Evolutionary conservation across 1,140 invertebrate species (phyloP), one percentile per base, ranked within the genome.

Genomic region (Aphaenogaster rudis): DNA sequence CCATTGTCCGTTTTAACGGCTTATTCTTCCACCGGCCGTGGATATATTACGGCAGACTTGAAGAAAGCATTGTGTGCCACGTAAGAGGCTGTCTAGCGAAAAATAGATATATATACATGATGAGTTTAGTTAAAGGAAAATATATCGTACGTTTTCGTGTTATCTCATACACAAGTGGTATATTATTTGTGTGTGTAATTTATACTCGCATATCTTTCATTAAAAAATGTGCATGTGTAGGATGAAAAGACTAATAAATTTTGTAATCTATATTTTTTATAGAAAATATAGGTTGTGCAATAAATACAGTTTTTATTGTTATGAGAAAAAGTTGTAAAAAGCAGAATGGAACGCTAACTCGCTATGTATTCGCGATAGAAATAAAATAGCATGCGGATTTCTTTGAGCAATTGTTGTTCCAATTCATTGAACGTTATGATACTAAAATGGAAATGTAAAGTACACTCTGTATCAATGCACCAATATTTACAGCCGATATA

Each of bases 1-100:
- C 85, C 84, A 89, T 90, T 89, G 84, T 89, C 57, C 85, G 77
- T 90, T 84, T 90, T 84, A 84, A 84, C 80, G 80, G 69, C 80
- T 84, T 84, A 84, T 84, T 84, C 69, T 84, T 84, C 72, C 80
- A 74, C 33, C 64, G 48, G 13, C 52, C 52, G 28, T 71, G 54
- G 80, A 39, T 81, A 63, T 84, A 74, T 82, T 74, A 82, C 54
- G 42, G 69, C 39, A 17, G 36, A 81, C 54, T 74, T 50, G 69
- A 61, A 57, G 69, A 76, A 57, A 42, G 80, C 69, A 61, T 82
- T 82, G 28, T 61, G 67, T 48, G 17, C 69, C 28, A 13, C 54
- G 28, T 17, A 21, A 67, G 80, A 63, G 42, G 36, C 36, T 80
- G 13, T 21, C 28, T 50, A 59, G 69, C 52, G 1, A 39, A 39